Evolutionary conservation across 2,113 vertebrate genomes (phyloP), one percentile per base, ranked within the genome.

Genomic region (Egretta garzetta): DNA sequence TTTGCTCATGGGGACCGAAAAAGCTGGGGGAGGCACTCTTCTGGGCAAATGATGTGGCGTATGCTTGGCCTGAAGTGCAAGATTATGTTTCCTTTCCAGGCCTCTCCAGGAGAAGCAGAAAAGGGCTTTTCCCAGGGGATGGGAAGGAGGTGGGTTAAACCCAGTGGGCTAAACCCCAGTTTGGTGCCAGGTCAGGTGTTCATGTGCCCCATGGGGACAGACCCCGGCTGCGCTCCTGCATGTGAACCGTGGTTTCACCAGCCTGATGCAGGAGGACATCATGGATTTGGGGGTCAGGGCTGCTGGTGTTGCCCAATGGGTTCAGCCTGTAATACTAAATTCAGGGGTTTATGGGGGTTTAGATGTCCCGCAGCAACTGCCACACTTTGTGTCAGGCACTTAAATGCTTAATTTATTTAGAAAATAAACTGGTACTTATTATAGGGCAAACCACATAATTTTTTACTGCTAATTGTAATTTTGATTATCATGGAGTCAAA

Each of bases 141-240:
- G 18, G 63, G 59, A 56, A 35, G 39, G 67, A 88, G 11, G 26
- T 45, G 53, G 55, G 19, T n/a, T 79, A 66, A 76, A 37, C 27
- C 8, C 58, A 27, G 28, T 6, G 26, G 53, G 19, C 52, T 83
- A 76, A 84, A 80, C 18, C 33, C 64, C 37, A 37, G 14, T 24
- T 62, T 22, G 6, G 39, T 60, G 37, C 28, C 60, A 79, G 64
- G 37, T 85, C 47, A 33, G 39, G 22, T 0, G 0, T 67, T 47
- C 14, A 0, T 10, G 17, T 2, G 1, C 37, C 1, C 2, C 8
- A 26, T 59, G 60, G 47, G 20, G 28, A 55, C n/a, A 47, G 64
- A 64, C 26, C 23, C n/a, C 3, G 12, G 33, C 80, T 74, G 52
- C 15, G 37, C 8, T 26, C 52, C 22, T 50, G 88, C 19, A 6